Evolutionary conservation across 37 sponge, comb jelly and placozoan species (phyloP).

Genomic region (Hexactinellida sp.): DNA sequence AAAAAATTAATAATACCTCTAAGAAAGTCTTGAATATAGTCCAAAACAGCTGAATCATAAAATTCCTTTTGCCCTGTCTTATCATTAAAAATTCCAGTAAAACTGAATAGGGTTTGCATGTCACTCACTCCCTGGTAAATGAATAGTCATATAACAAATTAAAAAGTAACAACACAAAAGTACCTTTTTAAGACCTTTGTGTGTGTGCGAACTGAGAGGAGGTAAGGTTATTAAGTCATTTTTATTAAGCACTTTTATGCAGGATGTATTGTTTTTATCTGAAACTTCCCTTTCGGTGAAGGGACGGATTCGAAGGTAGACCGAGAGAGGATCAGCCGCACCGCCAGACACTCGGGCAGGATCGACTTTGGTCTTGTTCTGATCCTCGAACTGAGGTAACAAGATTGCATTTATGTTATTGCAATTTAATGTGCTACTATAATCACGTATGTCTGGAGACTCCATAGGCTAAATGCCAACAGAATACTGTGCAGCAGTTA

Average conservation of each 20-base stretch:
- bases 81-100: not conserved
- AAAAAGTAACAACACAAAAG: not conserved
- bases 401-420: not conserved
- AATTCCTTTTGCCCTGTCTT: not conserved
- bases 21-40: constrained; percentile 5
- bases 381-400: not conserved
- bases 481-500: too few relatives aligned
- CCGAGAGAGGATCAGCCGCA: not conserved
- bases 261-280: not conserved
- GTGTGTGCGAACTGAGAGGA: not conserved
- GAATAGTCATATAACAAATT: not conserved
- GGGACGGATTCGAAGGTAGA: not conserved
- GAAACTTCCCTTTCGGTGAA: not conserved
- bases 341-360: not conserved
- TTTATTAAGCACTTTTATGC: not conserved
- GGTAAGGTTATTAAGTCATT: not conserved
- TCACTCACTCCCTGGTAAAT: not conserved
- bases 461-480: too few relatives aligned
- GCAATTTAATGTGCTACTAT: not conserved
- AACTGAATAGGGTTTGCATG: not conserved
- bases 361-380: not conserved
- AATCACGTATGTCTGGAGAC: too few relatives aligned
- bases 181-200: not conserved
- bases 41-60: not conserved
- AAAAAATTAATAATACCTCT: not conserved